These are phyloP conservation scores for Cataglyphis altisquamis DNA, from an alignment of 2,888 invertebrate genomes.

Conservation along the genomic window DNA sequence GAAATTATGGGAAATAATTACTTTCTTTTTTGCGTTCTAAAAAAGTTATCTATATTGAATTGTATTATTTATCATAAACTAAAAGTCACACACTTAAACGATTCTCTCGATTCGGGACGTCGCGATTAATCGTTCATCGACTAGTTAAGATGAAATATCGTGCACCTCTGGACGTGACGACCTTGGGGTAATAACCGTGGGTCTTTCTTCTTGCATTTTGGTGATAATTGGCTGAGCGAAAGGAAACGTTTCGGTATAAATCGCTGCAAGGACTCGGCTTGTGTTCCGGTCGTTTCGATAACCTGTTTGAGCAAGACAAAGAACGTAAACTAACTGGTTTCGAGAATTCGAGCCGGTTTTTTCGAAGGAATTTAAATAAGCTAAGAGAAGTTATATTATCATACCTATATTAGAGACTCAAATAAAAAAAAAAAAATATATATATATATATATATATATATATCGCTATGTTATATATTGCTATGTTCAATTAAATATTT, in stretches of 20 bases:
- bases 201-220: slow-evolving; percentile 35
- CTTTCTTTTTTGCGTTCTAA: too few relatives aligned
- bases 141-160: slow-evolving; percentile 39
- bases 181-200: slow-evolving; percentile 22
- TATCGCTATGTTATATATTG: neutral
- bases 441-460: neutral
- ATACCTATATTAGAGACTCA: neutral
- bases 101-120: neutral
- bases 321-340: slow-evolving; percentile 44
- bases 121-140: slow-evolving; percentile 49
- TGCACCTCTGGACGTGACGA: slow-evolving; percentile 36
- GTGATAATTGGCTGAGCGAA: slow-evolving; percentile 32
- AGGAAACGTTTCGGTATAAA: slow-evolving; percentile 24
- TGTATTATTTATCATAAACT: neutral
- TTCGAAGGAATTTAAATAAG: neutral
- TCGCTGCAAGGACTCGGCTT: slow-evolving; percentile 7
- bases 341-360: slow-evolving; percentile 43
- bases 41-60: neutral
- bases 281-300: slow-evolving; percentile 24
- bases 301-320: slow-evolving; percentile 38
- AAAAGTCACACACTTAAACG: neutral
- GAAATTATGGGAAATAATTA: too few relatives aligned
- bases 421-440: neutral
- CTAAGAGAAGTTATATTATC: neutral
- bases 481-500: neutral